Conservation (phyloP, 2,113 vertebrate species). For the Calyptommatus sinebrachiatus region DNA sequence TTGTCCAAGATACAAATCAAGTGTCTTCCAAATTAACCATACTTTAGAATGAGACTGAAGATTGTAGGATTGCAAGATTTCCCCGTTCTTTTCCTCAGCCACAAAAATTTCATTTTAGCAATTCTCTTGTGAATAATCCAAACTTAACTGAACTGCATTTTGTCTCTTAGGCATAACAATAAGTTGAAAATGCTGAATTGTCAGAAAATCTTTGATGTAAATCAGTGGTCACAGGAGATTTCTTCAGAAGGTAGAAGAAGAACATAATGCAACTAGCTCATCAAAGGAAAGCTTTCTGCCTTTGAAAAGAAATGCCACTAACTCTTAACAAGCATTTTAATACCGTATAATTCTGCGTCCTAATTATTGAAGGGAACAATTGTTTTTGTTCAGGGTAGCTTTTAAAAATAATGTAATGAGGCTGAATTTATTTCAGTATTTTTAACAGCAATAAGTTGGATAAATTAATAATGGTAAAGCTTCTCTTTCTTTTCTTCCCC, state of each 20-base stretch:
- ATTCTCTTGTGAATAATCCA: constrained; percentile 53
- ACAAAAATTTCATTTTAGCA: constrained; percentile 47
- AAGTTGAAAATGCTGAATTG: constrained; percentile 54
- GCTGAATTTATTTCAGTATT: constrained; percentile 5
- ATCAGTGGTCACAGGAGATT: constrained; percentile 53
- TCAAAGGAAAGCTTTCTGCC: constrained; percentile 47
- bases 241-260: constrained; percentile 30
- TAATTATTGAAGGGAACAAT: constrained; percentile 56
- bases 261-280: constrained; percentile 44
- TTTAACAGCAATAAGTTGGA: constrained; percentile 1
- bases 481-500: not conserved
- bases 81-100: constrained; percentile 37
- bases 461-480: constrained; percentile 21
- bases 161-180: constrained; percentile 46
- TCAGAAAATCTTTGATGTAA: constrained; percentile 63
- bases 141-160: constrained; percentile 56
- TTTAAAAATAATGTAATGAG: constrained; percentile 19
- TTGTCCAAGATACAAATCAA: constrained; percentile 11
- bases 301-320: constrained; percentile 42
- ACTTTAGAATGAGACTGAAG: constrained; percentile 35
- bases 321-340: constrained; percentile 35
- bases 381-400: constrained; percentile 23
- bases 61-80: constrained; percentile 20
- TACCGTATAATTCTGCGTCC: constrained; percentile 34
- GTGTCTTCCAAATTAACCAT: constrained; percentile 27